These are phyloP conservation scores for Arothron firmamentum DNA, from an alignment of 2,113 vertebrate genomes.

Conservation along the genomic window DNA sequence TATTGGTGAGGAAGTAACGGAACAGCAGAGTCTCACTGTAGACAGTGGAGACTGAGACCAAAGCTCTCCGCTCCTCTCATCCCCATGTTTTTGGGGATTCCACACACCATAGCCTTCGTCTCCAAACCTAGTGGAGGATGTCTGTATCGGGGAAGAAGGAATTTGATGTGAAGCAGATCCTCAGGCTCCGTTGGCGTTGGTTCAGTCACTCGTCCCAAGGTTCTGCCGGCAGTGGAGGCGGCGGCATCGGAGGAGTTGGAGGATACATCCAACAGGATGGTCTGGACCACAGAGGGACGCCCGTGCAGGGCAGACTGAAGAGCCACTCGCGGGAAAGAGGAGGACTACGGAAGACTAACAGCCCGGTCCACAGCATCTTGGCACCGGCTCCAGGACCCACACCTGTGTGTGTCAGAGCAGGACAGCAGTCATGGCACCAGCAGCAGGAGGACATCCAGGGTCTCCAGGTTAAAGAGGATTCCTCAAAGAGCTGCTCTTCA, in stretches of 20 bases:
- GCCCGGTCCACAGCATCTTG: constrained; percentile 85
- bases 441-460: constrained; percentile 81
- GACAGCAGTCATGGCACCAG: constrained; percentile 82
- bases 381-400: constrained; percentile 80
- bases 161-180: constrained; percentile 97
- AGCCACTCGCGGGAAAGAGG: constrained; percentile 88
- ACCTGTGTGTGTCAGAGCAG: constrained; percentile 76
- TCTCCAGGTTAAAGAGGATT: constrained; percentile 78
- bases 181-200: constrained; percentile 95
- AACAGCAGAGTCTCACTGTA: constrained; percentile 51
- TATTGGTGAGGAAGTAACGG: constrained; percentile 61
- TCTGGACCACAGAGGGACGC: constrained; percentile 85
- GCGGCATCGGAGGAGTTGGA: constrained; percentile 72
- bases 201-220: constrained; percentile 92
- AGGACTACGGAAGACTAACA: constrained; percentile 82
- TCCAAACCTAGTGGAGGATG: constrained; percentile 77
- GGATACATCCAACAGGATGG: constrained; percentile 92
- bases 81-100: constrained; percentile 68
- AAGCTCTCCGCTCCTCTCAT: constrained; percentile 63
- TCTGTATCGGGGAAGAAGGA: constrained; percentile 94
- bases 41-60: constrained; percentile 57
- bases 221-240: constrained; percentile 72
- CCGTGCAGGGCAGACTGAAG: constrained; percentile 86
- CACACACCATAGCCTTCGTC: constrained; percentile 51
- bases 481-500: constrained; percentile 70